Evolutionary conservation across 2,113 vertebrate genomes (phyloP).

Genomic region (Sarotherodon lohbergeri): DNA sequence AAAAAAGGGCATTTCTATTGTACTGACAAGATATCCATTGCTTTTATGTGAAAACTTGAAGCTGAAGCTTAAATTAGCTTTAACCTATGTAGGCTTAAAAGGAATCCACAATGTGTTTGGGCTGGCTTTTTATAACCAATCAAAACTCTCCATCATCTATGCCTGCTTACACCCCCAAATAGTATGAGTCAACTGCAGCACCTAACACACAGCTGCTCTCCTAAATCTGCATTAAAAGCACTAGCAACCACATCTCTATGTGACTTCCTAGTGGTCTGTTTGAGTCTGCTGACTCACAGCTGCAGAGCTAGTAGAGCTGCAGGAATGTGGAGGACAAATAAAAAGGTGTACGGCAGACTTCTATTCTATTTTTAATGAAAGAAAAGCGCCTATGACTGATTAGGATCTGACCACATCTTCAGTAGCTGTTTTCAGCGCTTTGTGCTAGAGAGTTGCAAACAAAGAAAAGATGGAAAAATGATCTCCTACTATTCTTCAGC

Average conservation of each 20-base stretch:
- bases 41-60: background rate
- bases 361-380: background rate
- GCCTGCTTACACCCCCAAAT: background rate
- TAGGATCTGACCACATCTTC: background rate
- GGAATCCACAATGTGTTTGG: background rate
- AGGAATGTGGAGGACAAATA: background rate
- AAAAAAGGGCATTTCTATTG: background rate
- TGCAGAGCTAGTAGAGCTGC: conserved; percentile 9
- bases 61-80: background rate
- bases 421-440: background rate
- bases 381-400: background rate
- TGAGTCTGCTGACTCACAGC: conserved; percentile 36
- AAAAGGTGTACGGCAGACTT: background rate
- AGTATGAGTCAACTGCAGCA: conserved; percentile 13
- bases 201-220: conserved; percentile 8
- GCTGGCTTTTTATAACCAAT: background rate
- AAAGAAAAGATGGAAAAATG: background rate
- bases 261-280: background rate
- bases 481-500: background rate
- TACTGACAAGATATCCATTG: background rate
- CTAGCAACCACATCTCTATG: conserved; percentile 4
- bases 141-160: background rate
- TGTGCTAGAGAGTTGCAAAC: background rate
- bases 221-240: conserved; percentile 17
- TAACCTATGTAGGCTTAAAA: background rate